Conservation (phyloP, 2,113 vertebrate genomes). For the Loxodonta africana region DNA sequence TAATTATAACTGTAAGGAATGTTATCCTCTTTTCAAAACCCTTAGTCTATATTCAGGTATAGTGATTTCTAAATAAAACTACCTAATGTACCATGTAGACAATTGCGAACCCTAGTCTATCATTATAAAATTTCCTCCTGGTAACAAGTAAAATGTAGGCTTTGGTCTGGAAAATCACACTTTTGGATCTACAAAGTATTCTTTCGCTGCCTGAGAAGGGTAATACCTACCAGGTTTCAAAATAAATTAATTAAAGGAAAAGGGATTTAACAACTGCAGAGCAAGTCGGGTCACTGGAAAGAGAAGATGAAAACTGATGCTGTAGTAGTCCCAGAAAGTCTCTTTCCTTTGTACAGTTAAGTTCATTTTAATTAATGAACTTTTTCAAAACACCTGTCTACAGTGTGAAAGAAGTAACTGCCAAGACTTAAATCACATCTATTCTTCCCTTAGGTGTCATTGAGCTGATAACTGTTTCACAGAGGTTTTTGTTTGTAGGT, state of each 20-base stretch:
- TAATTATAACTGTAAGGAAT: conserved; percentile 17
- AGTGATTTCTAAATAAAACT: conserved; percentile 40
- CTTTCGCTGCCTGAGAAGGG: not conserved
- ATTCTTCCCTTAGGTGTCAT: not conserved
- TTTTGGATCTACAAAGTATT: not conserved
- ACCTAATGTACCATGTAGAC: not conserved
- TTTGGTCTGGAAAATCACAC: not conserved
- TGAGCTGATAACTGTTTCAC: not conserved
- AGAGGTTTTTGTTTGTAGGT: not conserved
- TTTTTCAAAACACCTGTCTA: not conserved
- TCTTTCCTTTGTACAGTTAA: not conserved
- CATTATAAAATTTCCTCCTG: not conserved
- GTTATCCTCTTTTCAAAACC: not conserved
- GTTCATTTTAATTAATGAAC: not conserved
- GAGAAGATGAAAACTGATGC: not conserved
- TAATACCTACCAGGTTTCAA: not conserved
- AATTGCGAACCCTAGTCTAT: not conserved
- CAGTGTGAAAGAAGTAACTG: not conserved
- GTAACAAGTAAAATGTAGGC: not conserved
- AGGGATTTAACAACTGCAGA: not conserved
- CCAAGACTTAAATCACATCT: not conserved
- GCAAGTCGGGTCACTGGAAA: not conserved
- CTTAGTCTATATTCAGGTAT: conserved; percentile 31
- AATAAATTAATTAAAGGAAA: not conserved
- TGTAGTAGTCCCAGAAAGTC: not conserved